Evolutionary conservation across 2,113 vertebrate genomes (phyloP).

Genomic region (Mellivora capensis): DNA sequence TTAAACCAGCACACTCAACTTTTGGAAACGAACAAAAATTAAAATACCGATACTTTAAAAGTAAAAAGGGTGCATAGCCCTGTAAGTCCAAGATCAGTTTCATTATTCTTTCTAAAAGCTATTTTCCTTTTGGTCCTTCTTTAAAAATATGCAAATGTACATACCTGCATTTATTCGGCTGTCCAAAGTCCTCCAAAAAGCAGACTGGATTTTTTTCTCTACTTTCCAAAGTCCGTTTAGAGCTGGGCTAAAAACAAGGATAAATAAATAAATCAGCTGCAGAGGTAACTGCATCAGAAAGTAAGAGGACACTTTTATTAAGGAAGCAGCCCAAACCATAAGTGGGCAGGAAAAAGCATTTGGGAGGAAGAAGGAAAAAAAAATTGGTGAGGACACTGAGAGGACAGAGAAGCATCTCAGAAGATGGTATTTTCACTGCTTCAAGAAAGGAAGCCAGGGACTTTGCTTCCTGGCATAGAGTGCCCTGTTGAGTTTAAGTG

Average conservation of each 20-base stretch:
- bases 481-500: neutral
- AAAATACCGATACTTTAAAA: neutral
- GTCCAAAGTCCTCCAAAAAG: slow-evolving; percentile 51
- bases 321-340: slow-evolving; percentile 11
- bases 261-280: neutral
- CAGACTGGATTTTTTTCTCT: slow-evolving; percentile 66
- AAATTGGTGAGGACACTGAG: neutral
- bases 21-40: slow-evolving; percentile 3
- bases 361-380: neutral
- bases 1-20: neutral
- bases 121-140: neutral
- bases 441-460: neutral
- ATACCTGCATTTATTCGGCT: slow-evolving; percentile 86
- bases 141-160: slow-evolving; percentile 8
- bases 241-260: slow-evolving; percentile 43
- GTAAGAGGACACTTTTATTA: neutral
- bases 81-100: neutral
- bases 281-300: slow-evolving; percentile 26
- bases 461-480: neutral
- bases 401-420: neutral
- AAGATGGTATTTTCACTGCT: neutral
- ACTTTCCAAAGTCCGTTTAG: slow-evolving; percentile 41
- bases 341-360: neutral
- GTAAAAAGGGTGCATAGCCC: neutral
- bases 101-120: neutral